A percentile compares a stretch with the other conserved stretches of the same genome.
phyloP scores from a whole-genome alignment of 1,140 invertebrate genomes.

The Dryas iulia region DNA sequence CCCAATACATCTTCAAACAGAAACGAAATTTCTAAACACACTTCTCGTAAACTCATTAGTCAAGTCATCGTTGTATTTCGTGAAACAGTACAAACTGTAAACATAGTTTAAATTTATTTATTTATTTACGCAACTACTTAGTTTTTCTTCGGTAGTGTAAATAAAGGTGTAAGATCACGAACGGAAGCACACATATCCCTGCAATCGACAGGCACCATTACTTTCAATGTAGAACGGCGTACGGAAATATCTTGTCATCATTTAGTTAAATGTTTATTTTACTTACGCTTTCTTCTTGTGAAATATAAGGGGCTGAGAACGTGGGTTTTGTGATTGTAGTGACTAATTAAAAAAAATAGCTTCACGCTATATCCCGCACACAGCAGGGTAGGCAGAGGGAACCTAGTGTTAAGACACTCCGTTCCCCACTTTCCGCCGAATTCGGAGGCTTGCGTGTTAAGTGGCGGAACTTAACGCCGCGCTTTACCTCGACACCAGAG shows the following conservation, averaged over 20 bases:
- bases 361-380: too few relatives aligned
- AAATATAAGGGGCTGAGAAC: too few relatives aligned
- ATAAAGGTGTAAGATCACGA: constrained; percentile 20
- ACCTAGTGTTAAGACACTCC: too few relatives aligned
- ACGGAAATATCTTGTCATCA: not conserved
- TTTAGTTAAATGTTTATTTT: not conserved
- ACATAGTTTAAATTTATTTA: not conserved
- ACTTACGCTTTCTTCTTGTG: not conserved
- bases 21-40: not conserved
- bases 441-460: not conserved
- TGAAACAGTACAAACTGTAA: not conserved
- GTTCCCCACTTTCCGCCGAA: not conserved
- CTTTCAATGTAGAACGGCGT: not conserved
- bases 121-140: not conserved
- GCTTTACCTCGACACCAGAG: not conserved
- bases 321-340: too few relatives aligned
- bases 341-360: too few relatives aligned
- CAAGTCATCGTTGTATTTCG: not conserved
- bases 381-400: too few relatives aligned
- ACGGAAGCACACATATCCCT: constrained; percentile 27
- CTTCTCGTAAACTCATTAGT: not conserved
- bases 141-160: not conserved
- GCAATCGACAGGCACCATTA: constrained; percentile 27
- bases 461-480: not conserved
- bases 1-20: not conserved